A percentile compares a stretch with the other conserved stretches of the same genome.
Evolutionary conservation across 2,888 invertebrate species (phyloP).

Genomic region (Dichetophora obliterata): DNA sequence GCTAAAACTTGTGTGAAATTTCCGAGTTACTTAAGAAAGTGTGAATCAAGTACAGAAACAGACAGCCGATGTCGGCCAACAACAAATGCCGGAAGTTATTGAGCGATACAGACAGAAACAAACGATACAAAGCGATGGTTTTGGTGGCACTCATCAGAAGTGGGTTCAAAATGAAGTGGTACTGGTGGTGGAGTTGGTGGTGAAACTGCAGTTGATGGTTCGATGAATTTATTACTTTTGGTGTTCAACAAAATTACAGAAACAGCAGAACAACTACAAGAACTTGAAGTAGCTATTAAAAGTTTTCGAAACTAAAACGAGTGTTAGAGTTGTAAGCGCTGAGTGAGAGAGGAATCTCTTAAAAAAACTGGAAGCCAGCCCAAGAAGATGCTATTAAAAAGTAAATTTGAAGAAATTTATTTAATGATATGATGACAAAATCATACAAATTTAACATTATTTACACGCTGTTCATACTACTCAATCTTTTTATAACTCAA

Average conservation of each 20-base stretch:
- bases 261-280: conserved; percentile 43
- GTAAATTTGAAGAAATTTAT: too few relatives aligned
- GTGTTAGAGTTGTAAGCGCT: neutral
- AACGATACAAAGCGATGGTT: neutral
- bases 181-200: neutral
- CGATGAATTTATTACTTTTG: conserved; percentile 67
- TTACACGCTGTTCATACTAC: too few relatives aligned
- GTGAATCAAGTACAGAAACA: conserved; percentile 26
- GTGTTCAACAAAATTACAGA: conserved; percentile 48
- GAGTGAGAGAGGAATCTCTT: too few relatives aligned
- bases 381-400: too few relatives aligned
- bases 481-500: too few relatives aligned
- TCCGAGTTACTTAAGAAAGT: conserved; percentile 35
- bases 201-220: conserved; percentile 57
- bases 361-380: too few relatives aligned
- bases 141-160: neutral
- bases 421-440: too few relatives aligned
- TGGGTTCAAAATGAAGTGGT: neutral
- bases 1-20: conserved; percentile 25
- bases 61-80: neutral
- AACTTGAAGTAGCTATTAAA: conserved; percentile 57
- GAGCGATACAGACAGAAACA: conserved; percentile 48
- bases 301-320: conserved; percentile 49
- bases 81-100: conserved; percentile 59
- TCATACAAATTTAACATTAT: too few relatives aligned